Evolutionary conservation across 1,140 invertebrate species (phyloP).

Genomic region (Aethina tumida): DNA sequence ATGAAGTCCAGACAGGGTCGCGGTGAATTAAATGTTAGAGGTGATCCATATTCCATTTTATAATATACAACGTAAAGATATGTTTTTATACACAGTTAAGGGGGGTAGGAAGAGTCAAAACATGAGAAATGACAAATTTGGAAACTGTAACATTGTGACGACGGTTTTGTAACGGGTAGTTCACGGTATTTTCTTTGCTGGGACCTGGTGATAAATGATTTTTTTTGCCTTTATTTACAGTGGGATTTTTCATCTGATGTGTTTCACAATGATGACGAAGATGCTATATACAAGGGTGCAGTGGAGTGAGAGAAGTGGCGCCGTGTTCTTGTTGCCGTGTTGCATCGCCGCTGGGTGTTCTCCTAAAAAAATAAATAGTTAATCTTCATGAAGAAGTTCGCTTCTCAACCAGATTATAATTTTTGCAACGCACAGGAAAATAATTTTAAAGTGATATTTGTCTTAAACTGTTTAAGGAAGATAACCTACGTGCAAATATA

Average conservation of each 20-base stretch:
- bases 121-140: slow-evolving; percentile 10
- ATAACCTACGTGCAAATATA: neutral
- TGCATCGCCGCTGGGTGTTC: slow-evolving; percentile 81
- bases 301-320: slow-evolving; percentile 29
- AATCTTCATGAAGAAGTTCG: too few relatives aligned
- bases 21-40: neutral
- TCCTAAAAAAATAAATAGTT: slow-evolving; percentile 49
- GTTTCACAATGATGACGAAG: slow-evolving; percentile 33
- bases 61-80: slow-evolving; percentile 17
- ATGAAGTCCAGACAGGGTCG: too few relatives aligned
- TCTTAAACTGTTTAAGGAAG: neutral
- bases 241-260: slow-evolving; percentile 35
- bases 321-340: slow-evolving; percentile 47
- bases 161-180: too few relatives aligned
- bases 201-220: too few relatives aligned
- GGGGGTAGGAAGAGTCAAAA: too few relatives aligned
- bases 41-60: slow-evolving; percentile 1
- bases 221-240: too few relatives aligned
- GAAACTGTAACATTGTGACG: too few relatives aligned
- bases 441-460: too few relatives aligned
- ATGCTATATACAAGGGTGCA: slow-evolving; percentile 34
- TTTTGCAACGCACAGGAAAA: too few relatives aligned
- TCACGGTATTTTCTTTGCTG: too few relatives aligned
- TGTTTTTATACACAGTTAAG: slow-evolving; percentile 12
- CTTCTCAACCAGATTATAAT: too few relatives aligned